These are phyloP conservation scores for Thaumatotibia leucotreta DNA, from an alignment of 1,140 invertebrate genomes.

Conservation along the genomic window DNA sequence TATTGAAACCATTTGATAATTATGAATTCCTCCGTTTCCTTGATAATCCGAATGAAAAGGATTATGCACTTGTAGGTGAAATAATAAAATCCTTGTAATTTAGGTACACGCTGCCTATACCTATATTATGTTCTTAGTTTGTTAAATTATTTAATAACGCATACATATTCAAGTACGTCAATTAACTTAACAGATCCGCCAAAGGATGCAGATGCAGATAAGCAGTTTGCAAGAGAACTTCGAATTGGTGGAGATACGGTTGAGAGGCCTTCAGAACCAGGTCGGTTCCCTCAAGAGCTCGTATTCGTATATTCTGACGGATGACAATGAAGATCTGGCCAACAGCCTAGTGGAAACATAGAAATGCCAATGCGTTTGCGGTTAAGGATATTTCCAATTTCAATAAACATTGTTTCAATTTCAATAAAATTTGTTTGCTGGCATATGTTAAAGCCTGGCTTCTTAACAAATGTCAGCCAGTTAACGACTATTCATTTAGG, in stretches of 20 bases:
- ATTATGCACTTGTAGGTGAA: neutral
- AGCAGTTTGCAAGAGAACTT: conserved; percentile 81
- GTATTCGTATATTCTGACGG: conserved; percentile 40
- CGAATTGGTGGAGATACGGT: conserved; percentile 80
- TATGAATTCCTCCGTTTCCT: too few species aligned
- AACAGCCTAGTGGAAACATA: conserved; percentile 20
- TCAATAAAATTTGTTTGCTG: too few species aligned
- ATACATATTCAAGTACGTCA: neutral
- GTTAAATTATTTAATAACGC: neutral
- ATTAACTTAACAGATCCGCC: conserved; percentile 74
- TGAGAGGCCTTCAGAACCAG: conserved; percentile 80
- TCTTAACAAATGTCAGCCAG: too few species aligned
- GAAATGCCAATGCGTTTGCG: neutral
- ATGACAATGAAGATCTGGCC: conserved; percentile 34
- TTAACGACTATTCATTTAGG: too few species aligned
- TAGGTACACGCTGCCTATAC: neutral
- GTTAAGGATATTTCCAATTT: neutral
- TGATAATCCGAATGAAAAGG: too few species aligned
- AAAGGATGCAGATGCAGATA: conserved; percentile 82
- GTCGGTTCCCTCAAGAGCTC: conserved; percentile 79
- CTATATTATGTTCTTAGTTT: neutral
- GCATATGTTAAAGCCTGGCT: too few species aligned
- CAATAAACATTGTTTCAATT: neutral
- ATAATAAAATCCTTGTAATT: neutral
- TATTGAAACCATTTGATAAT: too few species aligned